Base-by-base conservation (phyloP, 2,888 invertebrate species). In the Anticlea derivata region DNA sequence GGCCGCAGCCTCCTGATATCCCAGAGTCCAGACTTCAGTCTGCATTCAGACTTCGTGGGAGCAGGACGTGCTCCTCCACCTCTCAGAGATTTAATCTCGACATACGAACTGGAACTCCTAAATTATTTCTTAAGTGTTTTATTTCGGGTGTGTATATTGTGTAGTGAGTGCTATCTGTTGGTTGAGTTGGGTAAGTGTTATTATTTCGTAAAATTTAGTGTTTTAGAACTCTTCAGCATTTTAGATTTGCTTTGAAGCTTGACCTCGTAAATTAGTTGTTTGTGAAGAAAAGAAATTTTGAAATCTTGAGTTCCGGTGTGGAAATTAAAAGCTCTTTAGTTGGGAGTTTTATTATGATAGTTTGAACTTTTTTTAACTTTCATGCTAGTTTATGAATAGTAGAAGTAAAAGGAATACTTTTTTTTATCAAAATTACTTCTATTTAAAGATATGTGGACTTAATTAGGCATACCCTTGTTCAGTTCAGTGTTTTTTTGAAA, bases 21-120 rank as follows among this genome's bases (percentile, higher is more conserved):
- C 67, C 70, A 73, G 70, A 66, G 26, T 34, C 37, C 47, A 52
- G 47, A 37, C 31, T 38, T 71, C 81, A 86, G 87, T 85, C 79
- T 73, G 66, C 64, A 68, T 61, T 62, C 70, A 73, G 75, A 66
- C 73, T 64, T 66, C 65, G 70, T 58, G 55, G 63, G 61, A 63
- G 66, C 48, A 68, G 67, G 78, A 73, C 80, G 84, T 71, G 60
- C 51, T 66, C 60, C n/a, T n/a, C 46, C 26, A 31, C 38, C 51
- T 45, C 55, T 51, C 50, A 46, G 50, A 48, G 55, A 62, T 58
- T 58, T 47, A 53, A 68, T 70, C 72, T 69, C 69, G 71, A 70
- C 68, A 64, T 62, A 65, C 57, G 60, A 61, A 60, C 58, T 62
- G 52, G 5, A 54, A 57, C 31, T 44, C 31, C 26, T 34, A 37